Percentiles rank a stretch among this genome's conserved stretches.
phyloP scores from a whole-genome alignment of 2,888 invertebrate species.

The Chaetogeoica ovagalla region DNA sequence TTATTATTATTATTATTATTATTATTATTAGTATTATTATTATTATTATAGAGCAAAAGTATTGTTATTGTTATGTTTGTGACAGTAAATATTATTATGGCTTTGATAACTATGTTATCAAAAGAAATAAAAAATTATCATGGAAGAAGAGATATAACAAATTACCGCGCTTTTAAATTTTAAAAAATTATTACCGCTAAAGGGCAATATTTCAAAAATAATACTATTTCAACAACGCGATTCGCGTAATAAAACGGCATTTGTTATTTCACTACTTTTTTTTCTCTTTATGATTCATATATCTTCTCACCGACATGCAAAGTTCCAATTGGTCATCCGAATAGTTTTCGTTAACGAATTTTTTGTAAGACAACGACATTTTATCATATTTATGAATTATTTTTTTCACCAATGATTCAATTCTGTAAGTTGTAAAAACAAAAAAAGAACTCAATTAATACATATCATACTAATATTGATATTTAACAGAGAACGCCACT shows the following conservation, averaged over 20 bases:
- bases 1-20: no score
- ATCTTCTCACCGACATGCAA: neutral
- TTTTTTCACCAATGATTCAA: constrained; percentile 11
- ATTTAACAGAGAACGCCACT: no score
- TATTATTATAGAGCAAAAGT: no score
- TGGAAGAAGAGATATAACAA: neutral
- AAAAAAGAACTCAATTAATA: neutral
- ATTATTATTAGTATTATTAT: no score
- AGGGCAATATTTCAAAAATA: no score
- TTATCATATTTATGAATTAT: neutral
- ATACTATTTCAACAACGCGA: no score
- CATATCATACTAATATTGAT: no score
- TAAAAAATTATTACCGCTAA: no score
- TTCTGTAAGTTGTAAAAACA: neutral
- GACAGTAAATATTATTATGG: neutral
- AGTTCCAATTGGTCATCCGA: constrained; percentile 15
- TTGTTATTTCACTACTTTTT: no score
- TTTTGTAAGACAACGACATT: neutral
- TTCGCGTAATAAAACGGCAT: no score
- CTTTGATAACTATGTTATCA: constrained; percentile 11
- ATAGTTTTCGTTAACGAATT: constrained; percentile 7
- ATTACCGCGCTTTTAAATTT: no score
- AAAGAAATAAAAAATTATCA: neutral
- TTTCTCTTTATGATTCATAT: no score
- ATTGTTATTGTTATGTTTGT: neutral